A percentile compares a stretch with the other conserved stretches of the same genome.
These are phyloP conservation scores for Pristiophorus japonicus DNA, from an alignment of 2,113 vertebrate species.

Conservation along the genomic window DNA sequence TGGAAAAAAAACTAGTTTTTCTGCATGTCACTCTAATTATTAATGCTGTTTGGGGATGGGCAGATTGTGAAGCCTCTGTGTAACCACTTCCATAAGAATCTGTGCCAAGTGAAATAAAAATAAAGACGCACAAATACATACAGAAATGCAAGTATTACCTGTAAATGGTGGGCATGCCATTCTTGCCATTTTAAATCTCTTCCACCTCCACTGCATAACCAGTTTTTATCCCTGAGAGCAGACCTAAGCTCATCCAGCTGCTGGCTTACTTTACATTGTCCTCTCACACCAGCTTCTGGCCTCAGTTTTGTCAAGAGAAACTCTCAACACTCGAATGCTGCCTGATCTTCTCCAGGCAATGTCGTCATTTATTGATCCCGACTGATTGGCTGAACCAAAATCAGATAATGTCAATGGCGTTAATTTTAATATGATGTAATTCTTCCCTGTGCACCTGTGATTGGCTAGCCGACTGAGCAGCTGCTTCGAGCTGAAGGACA, in stretches of 20 bases:
- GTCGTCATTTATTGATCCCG: constrained; percentile 14
- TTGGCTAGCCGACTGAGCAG: constrained; percentile 76
- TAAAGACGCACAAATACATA: background rate
- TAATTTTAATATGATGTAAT: constrained; percentile 87
- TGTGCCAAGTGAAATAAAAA: background rate
- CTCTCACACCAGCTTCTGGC: background rate
- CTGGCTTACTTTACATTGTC: background rate
- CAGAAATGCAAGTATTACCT: background rate
- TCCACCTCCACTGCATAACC: constrained; percentile 29
- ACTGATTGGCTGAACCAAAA: constrained; percentile 18
- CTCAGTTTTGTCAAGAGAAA: background rate
- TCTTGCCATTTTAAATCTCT: constrained; percentile 25
- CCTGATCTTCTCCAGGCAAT: background rate
- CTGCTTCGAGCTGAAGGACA: constrained; percentile 73
- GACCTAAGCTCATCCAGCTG: background rate
- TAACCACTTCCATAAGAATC: background rate
- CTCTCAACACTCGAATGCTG: background rate
- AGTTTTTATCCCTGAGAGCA: background rate
- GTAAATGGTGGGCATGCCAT: constrained; percentile 30
- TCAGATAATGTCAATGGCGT: constrained; percentile 46
- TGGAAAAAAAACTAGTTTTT: background rate
- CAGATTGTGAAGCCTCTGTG: background rate
- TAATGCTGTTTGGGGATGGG: constrained; percentile 21
- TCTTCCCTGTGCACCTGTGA: constrained; percentile 59
- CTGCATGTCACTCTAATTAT: constrained; percentile 3